Evolutionary conservation across 1,140 invertebrate species (phyloP).

Genomic region (Psix sp.): DNA sequence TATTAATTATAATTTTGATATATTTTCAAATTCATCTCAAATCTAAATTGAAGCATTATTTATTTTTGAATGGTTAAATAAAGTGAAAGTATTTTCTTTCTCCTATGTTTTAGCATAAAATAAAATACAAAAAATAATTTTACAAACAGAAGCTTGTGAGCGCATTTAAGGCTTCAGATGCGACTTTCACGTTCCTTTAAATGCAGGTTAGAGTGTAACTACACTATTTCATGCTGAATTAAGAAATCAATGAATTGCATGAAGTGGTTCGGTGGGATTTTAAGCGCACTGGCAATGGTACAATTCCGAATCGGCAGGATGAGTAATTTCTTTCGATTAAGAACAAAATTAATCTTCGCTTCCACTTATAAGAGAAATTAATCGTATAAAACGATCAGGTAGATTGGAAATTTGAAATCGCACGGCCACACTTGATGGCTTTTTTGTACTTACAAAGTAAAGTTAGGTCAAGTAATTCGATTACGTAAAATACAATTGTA

Average conservation of each 20-base stretch:
- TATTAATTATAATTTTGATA: too few species aligned
- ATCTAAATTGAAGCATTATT: too few species aligned
- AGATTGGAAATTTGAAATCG: conserved; percentile 33
- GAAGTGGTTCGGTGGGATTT: conserved; percentile 33
- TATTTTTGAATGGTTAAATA: too few species aligned
- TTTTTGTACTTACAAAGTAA: not conserved
- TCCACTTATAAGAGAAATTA: conserved; percentile 36
- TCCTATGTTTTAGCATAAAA: too few species aligned
- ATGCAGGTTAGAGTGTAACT: conserved; percentile 58
- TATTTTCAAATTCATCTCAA: too few species aligned
- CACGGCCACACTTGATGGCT: conserved; percentile 12
- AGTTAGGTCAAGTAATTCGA: conserved; percentile 14
- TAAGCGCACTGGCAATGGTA: conserved; percentile 34
- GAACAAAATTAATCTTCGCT: too few species aligned
- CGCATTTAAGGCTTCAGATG: too few species aligned
- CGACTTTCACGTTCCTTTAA: conserved; percentile 36
- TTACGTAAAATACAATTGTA: conserved; percentile 27
- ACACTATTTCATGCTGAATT: conserved; percentile 36
- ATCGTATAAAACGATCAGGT: conserved; percentile 11
- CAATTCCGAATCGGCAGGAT: conserved; percentile 19
- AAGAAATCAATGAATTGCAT: conserved; percentile 48
- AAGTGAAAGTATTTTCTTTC: too few species aligned
- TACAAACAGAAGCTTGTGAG: too few species aligned
- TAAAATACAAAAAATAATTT: too few species aligned
- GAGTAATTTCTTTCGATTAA: conserved; percentile 15